Base-by-base conservation (phyloP, 2,888 invertebrate genomes). In the Lampropteryx suffumata region DNA sequence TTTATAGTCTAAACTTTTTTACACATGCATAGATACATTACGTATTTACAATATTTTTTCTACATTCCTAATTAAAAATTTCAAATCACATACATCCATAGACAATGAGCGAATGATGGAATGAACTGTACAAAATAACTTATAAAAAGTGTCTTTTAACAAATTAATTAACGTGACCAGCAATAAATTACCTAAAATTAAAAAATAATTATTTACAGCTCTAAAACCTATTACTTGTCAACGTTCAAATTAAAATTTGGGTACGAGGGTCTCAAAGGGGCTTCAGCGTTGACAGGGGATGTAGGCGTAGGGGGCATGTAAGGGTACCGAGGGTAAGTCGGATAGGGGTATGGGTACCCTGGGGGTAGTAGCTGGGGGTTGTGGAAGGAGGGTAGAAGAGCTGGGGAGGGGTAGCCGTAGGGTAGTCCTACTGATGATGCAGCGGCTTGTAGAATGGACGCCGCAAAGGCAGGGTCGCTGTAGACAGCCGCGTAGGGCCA, bases 401-500 rank as follows among this genome's bases (percentile, higher is more conserved):
- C 94, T 55, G 91, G 93, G 21, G 88, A 82, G 7, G 92, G 92
- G 57, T 92, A 92, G 0, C 90, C 92, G 74, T 93, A 93, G 2
- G 94, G 92, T 47, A 94, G 85, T 39, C 93, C 92, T 7, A 94
- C 93, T 7, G 94, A 92, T 2, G 94, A 94, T 5, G 96, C 95
- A 0, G 97, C 96, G 0, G 98, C 98, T 73, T 98, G 98, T 1
- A 98, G 92, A 6, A 98, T 92, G 27, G 98, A 95, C 1, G 98
- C 98, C 3, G 98, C 98, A 68, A 99, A 94, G 0, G 97, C 95
- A 0, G 98, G 98, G 71, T 99, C 98, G 21, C 97, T 95, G 86
- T 98, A 98, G 48, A 98, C 97, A 0, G 97, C 96, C 0, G 96
- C 95, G 83, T 98, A 97, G 0, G 98, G 98, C 98, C 99, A 99